Evolutionary conservation across 2,797 vertebrate species (phyloP), one percentile per base, ranked within the genome.

Genomic region (Macrochelys suwanniensis): DNA sequence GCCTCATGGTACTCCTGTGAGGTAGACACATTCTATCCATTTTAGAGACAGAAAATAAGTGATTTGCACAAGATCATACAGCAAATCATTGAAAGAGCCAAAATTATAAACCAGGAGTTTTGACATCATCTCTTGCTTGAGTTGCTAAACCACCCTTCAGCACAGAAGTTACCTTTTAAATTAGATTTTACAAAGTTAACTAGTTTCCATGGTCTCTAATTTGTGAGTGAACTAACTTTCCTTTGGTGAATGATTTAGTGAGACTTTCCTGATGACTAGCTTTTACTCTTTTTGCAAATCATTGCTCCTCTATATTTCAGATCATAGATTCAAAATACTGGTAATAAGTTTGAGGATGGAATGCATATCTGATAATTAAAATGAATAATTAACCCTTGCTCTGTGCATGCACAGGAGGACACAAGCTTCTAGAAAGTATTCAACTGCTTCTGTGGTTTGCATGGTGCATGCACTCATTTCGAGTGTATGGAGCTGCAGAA

Each of bases 341-440:
- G 31, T 95, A 90, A 84, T 79, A 88, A 85, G 81, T 92, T 95
- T 96, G 96, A 97, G 97, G 96, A 96, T 97, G 96, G 92, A 95
- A 92, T 97, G 12, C 94, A 49, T 80, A 61, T 93, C 3, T 95
- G 8, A 65, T 87, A 82, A 89, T 91, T 88, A 89, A 68, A 81
- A n/a, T 89, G 94, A 82, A 95, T 94, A 82, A 94, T 23, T 88
- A 17, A 82, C 97, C 94, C 96, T 97, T 76, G 0, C 97, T 97
- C 93, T 97, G 96, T 97, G 97, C 96, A 97, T 98, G 96, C 97
- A 98, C 95, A 49, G 79, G 50, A 96, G 74, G 95, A 15, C 47
- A 81, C 92, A 98, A 98, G 98, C 98, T 98, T 98, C 98, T 98
- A 98, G 98, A 98, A 98, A 97, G 92, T 54, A 78, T 80, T 96